Conservation (phyloP, 2,113 vertebrate species). For the Perognathus longimembris region DNA sequence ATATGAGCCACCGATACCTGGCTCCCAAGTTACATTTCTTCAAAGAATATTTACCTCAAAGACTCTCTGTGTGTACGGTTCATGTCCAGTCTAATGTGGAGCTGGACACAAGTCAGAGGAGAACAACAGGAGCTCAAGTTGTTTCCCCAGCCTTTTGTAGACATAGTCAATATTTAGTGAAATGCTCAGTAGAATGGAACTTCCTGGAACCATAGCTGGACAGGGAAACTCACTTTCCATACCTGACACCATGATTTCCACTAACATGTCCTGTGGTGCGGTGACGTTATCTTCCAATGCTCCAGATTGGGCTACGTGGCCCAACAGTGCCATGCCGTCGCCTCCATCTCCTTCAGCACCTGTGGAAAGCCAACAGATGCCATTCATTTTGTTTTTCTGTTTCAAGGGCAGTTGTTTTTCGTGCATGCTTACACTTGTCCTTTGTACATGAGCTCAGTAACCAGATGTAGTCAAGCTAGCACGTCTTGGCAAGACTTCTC, state of each 20-base stretch:
- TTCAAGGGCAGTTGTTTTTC: background rate
- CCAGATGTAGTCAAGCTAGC: background rate
- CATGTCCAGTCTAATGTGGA: no score
- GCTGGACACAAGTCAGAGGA: background rate
- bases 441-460: background rate
- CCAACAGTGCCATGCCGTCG: conserved; percentile 73
- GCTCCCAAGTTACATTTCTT: conserved; percentile 18
- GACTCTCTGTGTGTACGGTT: background rate
- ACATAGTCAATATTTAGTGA: background rate
- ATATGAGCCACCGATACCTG: no score
- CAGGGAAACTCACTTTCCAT: conserved; percentile 58
- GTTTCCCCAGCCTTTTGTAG: background rate
- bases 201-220: background rate
- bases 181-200: background rate
- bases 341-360: conserved; percentile 59
- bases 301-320: conserved; percentile 26
- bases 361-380: conserved; percentile 50
- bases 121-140: background rate
- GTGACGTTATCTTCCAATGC: background rate
- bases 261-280: conserved; percentile 64
- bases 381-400: background rate
- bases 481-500: background rate
- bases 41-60: background rate
- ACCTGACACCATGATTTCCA: conserved; percentile 95
- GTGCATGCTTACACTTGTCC: background rate